Conservation (phyloP, 2,888 invertebrate genomes). For the Erynnis tages region DNA sequence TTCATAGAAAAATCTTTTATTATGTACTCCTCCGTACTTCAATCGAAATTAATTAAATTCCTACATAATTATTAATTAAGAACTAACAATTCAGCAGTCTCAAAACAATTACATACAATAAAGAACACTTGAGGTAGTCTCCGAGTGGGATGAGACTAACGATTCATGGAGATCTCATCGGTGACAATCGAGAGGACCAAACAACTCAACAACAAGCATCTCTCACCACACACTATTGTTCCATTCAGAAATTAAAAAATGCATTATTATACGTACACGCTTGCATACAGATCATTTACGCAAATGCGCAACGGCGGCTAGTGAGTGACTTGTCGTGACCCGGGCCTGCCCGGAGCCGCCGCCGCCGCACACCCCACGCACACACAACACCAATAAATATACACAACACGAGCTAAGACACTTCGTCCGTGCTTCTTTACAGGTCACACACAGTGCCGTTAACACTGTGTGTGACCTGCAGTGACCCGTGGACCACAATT, state of each 20-base stretch:
- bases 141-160: conserved; percentile 55
- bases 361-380: conserved; percentile 51
- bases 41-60: conserved; percentile 64
- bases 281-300: conserved; percentile 36
- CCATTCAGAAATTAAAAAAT: conserved; percentile 70
- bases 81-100: conserved; percentile 80
- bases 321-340: conserved; percentile 37
- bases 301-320: conserved; percentile 49
- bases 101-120: conserved; percentile 72
- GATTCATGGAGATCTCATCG: conserved; percentile 35
- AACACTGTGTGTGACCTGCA: conserved; percentile 43
- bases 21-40: conserved; percentile 74
- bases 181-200: conserved; percentile 15
- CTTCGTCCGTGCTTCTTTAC: conserved; percentile 54
- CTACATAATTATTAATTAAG: conserved; percentile 77
- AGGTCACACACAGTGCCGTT: conserved; percentile 40
- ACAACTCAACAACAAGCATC: conserved; percentile 20
- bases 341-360: conserved; percentile 33
- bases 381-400: conserved; percentile 64
- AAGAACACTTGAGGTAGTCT: conserved; percentile 71
- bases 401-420: conserved; percentile 67
- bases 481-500: conserved; percentile 63
- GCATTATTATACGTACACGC: conserved; percentile 63
- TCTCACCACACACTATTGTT: conserved; percentile 43
- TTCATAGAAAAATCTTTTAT: conserved; percentile 74